Conservation (phyloP, 1,140 invertebrate species). For the Cylas formicarius region DNA sequence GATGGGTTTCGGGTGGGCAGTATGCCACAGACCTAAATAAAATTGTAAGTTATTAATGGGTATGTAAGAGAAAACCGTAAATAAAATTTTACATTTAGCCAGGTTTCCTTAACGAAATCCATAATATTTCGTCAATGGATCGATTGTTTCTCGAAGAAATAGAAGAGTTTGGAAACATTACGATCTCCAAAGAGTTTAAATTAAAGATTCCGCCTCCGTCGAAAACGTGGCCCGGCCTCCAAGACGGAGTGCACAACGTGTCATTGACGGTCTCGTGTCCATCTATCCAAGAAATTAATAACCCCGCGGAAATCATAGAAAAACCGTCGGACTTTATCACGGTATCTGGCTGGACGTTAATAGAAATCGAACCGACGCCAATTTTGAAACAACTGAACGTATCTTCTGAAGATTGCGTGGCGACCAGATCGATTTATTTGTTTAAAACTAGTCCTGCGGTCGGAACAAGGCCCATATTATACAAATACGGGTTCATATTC, state of each 20-base stretch:
- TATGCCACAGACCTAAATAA: not conserved
- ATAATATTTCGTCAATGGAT: slow-evolving; percentile 19
- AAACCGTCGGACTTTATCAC: slow-evolving; percentile 4
- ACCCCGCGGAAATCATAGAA: slow-evolving; percentile 8
- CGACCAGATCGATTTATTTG: slow-evolving; percentile 4
- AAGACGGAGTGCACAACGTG: slow-evolving; percentile 10
- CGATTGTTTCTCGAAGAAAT: slow-evolving; percentile 21
- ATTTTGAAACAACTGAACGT: not conserved
- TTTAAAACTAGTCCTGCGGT: slow-evolving; percentile 13
- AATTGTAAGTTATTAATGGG: slow-evolving; percentile 17
- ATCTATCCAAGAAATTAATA: slow-evolving; percentile 1
- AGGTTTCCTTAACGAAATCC: slow-evolving; percentile 6
- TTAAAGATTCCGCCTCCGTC: slow-evolving; percentile 15
- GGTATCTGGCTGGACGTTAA: not conserved
- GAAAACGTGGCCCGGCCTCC: slow-evolving; percentile 16
- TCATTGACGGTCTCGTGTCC: slow-evolving; percentile 19
- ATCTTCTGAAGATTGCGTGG: slow-evolving; percentile 3
- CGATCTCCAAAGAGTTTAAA: slow-evolving; percentile 14
- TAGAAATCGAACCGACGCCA: slow-evolving; percentile 3
- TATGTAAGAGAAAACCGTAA: not conserved
- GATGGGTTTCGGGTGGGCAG: slow-evolving; percentile 10
- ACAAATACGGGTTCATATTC: slow-evolving; percentile 22
- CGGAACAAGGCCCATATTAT: slow-evolving; percentile 8
- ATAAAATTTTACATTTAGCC: slow-evolving; percentile 15
- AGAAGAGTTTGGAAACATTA: slow-evolving; percentile 16